Conservation (phyloP, 2,113 vertebrate species). For the Neodontobutis hainanensis region DNA sequence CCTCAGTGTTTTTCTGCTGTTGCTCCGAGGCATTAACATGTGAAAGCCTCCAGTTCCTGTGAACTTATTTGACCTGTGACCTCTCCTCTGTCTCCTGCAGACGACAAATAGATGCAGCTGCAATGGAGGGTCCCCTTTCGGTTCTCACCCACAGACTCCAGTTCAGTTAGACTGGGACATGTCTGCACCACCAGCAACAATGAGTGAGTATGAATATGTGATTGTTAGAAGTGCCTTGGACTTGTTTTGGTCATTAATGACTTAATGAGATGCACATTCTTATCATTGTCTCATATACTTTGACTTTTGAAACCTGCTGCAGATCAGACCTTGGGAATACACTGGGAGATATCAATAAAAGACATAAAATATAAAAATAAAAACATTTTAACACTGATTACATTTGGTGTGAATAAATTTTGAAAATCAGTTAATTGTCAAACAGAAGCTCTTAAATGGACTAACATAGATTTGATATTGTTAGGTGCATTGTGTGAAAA, state of each 20-base stretch:
- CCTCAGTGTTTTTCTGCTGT: constrained; percentile 48
- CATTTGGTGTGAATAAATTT: too few species aligned
- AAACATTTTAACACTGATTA: too few species aligned
- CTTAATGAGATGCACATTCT: constrained; percentile 45
- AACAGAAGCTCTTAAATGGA: too few species aligned
- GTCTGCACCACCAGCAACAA: constrained; percentile 54
- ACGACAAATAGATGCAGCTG: constrained; percentile 85
- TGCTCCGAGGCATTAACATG: constrained; percentile 79
- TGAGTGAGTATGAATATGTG: constrained; percentile 64
- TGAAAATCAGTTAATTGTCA: too few species aligned
- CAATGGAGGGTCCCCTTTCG: constrained; percentile 56
- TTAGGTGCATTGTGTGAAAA: too few species aligned
- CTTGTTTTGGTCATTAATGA: constrained; percentile 59
- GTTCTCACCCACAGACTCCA: constrained; percentile 69
- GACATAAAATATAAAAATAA: too few species aligned
- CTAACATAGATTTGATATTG: too few species aligned
- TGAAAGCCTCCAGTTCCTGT: constrained; percentile 83
- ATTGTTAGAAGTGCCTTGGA: constrained; percentile 63
- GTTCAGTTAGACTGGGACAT: constrained; percentile 39
- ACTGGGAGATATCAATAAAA: background rate
- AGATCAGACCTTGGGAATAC: constrained; percentile 17
- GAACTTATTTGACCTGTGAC: constrained; percentile 87
- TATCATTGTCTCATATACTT: constrained; percentile 17
- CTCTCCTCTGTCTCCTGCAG: constrained; percentile 73
- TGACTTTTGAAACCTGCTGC: constrained; percentile 19